Percentiles rank a stretch among this genome's conserved stretches.
These are phyloP conservation scores for Bradypodion ventrale DNA, from an alignment of 2,797 vertebrate species.

Conservation along the genomic window DNA sequence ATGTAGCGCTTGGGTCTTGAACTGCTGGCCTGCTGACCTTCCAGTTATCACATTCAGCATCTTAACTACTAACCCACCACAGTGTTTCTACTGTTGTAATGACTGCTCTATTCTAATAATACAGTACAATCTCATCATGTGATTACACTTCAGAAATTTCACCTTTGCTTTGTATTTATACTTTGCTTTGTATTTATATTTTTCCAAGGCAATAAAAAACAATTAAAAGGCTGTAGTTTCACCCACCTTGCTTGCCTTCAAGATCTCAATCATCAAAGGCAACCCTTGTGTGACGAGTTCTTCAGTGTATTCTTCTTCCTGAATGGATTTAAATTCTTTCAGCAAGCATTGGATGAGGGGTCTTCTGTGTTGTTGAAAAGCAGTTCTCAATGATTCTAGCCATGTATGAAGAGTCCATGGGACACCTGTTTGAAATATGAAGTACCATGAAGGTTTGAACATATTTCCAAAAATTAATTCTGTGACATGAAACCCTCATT, in stretches of 20 bases:
- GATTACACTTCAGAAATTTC: neutral
- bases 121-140: neutral
- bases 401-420: constrained; percentile 96
- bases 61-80: no score
- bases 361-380: constrained; percentile 92
- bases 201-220: neutral
- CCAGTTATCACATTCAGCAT: no score
- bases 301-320: constrained; percentile 95
- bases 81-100: neutral
- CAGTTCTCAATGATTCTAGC: constrained; percentile 92
- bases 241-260: constrained; percentile 93
- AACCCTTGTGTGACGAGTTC: constrained; percentile 93
- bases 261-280: constrained; percentile 96
- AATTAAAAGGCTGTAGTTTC: neutral
- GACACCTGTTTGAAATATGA: constrained; percentile 76
- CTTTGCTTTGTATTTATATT: neutral
- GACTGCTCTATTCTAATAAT: neutral
- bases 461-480: neutral
- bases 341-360: constrained; percentile 94
- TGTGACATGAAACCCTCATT: neutral
- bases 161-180: neutral
- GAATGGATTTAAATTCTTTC: constrained; percentile 96
- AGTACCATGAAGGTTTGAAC: neutral
- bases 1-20: no score
- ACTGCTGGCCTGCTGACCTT: no score